Conservation (phyloP, 2,797 vertebrate species). For the Siniperca obscura region DNA sequence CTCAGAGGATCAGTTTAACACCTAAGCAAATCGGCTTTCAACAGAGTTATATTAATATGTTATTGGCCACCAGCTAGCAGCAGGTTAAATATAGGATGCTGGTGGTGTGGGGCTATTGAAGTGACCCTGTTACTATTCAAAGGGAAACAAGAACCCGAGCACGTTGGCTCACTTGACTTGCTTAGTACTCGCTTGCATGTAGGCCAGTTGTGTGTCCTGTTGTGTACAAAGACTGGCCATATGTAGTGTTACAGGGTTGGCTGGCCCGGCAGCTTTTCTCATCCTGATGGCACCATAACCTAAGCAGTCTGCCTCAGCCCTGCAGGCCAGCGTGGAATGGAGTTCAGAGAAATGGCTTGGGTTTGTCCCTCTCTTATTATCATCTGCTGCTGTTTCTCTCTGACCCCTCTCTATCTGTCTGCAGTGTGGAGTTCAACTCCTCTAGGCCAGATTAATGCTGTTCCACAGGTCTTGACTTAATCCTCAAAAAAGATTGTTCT, state of each 20-base stretch:
- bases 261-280: conserved; percentile 46
- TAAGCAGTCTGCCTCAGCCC: conserved; percentile 56
- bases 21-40: conserved; percentile 77
- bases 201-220: conserved; percentile 52
- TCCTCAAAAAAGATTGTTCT: conserved; percentile 83
- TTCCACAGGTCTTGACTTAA: conserved; percentile 77
- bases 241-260: conserved; percentile 50
- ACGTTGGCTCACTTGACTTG: conserved; percentile 38
- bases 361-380: conserved; percentile 45
- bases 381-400: conserved; percentile 50
- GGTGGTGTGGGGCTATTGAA: conserved; percentile 57
- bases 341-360: conserved; percentile 62
- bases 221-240: conserved; percentile 43
- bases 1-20: conserved; percentile 75
- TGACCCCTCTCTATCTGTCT: conserved; percentile 49
- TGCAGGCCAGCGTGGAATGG: conserved; percentile 36
- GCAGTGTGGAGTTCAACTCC: conserved; percentile 50
- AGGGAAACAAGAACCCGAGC: conserved; percentile 73
- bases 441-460: conserved; percentile 76
- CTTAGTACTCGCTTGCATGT: conserved; percentile 39
- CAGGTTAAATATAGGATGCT: conserved; percentile 76
- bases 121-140: conserved; percentile 80
- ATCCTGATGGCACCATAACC: conserved; percentile 61
- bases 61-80: conserved; percentile 63
- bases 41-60: conserved; percentile 77